Conservation (phyloP, 2,888 invertebrate species). For the Hesperia comma region DNA sequence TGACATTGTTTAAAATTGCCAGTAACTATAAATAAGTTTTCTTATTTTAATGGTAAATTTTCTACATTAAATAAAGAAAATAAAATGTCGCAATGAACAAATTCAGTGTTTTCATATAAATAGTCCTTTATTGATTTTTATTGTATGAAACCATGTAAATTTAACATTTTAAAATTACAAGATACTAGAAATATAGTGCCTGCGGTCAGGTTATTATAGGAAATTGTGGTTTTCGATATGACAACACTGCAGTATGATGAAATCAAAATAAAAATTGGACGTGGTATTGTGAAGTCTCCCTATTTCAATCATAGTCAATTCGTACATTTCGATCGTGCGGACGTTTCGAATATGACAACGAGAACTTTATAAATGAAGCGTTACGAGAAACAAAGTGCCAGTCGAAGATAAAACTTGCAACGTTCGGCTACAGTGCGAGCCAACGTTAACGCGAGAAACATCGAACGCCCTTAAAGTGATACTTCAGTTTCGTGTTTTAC, state of each 20-base stretch:
- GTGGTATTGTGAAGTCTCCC: constrained; percentile 54
- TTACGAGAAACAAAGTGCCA: constrained; percentile 61
- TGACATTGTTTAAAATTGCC: neutral
- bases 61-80: neutral
- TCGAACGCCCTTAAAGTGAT: constrained; percentile 47
- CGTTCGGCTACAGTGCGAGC: constrained; percentile 83
- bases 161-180: too few relatives aligned
- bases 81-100: neutral
- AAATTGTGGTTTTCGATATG: constrained; percentile 40
- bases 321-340: constrained; percentile 43
- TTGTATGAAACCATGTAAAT: neutral
- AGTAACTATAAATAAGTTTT: neutral
- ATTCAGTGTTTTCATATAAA: neutral
- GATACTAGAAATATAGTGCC: neutral
- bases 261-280: constrained; percentile 64
- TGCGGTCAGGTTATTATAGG: neutral
- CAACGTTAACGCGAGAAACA: constrained; percentile 66
- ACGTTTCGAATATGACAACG: constrained; percentile 81
- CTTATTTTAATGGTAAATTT: neutral
- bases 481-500: constrained; percentile 32
- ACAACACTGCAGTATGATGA: constrained; percentile 52
- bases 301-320: constrained; percentile 43
- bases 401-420: constrained; percentile 64
- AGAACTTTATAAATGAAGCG: constrained; percentile 81
- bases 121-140: neutral